Percentiles rank a stretch among this genome's conserved stretches.
phyloP scores from a whole-genome alignment of 53 echinoderm and acorn worm genomes.

The Henricia sp. region DNA sequence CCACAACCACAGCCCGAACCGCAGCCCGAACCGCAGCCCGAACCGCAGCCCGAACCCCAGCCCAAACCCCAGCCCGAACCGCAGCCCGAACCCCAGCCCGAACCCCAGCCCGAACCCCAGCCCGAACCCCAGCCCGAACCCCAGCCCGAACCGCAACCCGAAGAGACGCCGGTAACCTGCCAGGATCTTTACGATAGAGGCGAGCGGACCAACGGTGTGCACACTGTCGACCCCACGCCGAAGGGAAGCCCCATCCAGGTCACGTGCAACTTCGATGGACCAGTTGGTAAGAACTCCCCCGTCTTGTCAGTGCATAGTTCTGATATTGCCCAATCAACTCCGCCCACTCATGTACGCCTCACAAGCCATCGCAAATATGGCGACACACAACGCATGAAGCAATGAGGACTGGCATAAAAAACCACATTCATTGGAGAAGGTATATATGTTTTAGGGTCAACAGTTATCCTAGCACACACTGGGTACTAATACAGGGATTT shows the following conservation, averaged over 20 bases:
- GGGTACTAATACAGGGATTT: too few species aligned
- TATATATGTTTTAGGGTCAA: not conserved
- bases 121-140: too few species aligned
- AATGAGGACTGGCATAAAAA: too few species aligned
- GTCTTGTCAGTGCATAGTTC: too few species aligned
- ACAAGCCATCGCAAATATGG: too few species aligned
- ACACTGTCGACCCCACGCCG: conserved; percentile 73
- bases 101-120: too few species aligned
- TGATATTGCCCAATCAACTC: too few species aligned
- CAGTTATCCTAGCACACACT: too few species aligned
- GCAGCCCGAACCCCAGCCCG: conserved; percentile 10
- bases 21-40: conserved; percentile 4
- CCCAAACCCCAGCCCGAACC: conserved; percentile 14
- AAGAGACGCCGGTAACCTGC: conserved; percentile 43
- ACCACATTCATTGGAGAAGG: too few species aligned
- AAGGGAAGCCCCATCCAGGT: conserved; percentile 61
- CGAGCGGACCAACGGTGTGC: conserved; percentile 54
- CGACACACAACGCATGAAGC: too few species aligned
- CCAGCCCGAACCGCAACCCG: not conserved
- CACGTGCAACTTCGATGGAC: conserved; percentile 55
- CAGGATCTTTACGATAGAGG: conserved; percentile 36
- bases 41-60: conserved; percentile 13
- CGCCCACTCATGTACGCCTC: too few species aligned
- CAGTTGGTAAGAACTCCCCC: too few species aligned
- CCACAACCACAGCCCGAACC: conserved; percentile 1